Evolutionary conservation across 2,113 vertebrate species (phyloP).

Genomic region (Psettodes erumei): DNA sequence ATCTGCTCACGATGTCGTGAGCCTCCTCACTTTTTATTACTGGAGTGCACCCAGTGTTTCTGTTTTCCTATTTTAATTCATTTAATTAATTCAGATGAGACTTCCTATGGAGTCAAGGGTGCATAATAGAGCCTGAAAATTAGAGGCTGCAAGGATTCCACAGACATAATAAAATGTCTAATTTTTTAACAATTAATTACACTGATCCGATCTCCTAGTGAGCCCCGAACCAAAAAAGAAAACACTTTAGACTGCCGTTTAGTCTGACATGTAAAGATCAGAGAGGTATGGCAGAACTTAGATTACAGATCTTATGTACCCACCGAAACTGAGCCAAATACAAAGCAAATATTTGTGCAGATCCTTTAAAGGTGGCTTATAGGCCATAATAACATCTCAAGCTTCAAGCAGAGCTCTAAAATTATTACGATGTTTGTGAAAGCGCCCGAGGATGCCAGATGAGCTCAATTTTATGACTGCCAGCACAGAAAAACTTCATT

Average conservation of each 20-base stretch:
- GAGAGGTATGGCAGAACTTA: background rate
- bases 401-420: constrained; percentile 8
- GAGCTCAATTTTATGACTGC: constrained; percentile 28
- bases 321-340: constrained; percentile 9
- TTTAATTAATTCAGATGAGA: constrained; percentile 73
- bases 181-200: constrained; percentile 67
- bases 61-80: constrained; percentile 66
- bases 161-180: constrained; percentile 57
- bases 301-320: constrained; percentile 8
- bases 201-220: constrained; percentile 48
- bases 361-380: background rate
- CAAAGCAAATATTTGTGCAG: constrained; percentile 7
- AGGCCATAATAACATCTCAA: background rate
- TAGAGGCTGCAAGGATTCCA: constrained; percentile 56
- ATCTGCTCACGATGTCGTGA: constrained; percentile 41
- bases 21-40: constrained; percentile 44
- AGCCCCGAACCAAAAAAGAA: constrained; percentile 7
- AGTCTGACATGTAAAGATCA: constrained; percentile 7
- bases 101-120: constrained; percentile 69
- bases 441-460: background rate
- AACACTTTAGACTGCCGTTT: constrained; percentile 24
- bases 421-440: constrained; percentile 6
- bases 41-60: constrained; percentile 54
- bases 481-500: constrained; percentile 5
- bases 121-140: constrained; percentile 66